Percentiles rank a stretch among this genome's conserved stretches.
Conservation (phyloP, 2,113 vertebrate genomes). For the Thinocorus orbignyianus region DNA sequence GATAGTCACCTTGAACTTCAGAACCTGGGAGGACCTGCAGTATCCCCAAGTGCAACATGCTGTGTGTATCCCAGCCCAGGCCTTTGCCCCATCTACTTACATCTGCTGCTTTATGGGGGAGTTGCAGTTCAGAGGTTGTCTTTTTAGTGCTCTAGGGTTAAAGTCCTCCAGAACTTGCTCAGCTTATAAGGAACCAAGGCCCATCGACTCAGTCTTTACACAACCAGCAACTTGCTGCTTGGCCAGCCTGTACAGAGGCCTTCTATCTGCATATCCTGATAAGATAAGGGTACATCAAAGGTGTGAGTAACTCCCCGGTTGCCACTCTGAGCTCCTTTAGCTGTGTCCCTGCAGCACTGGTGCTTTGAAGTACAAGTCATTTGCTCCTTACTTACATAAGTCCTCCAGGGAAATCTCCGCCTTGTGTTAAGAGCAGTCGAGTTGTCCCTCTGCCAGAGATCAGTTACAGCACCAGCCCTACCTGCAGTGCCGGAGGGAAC, state of each 20-base stretch:
- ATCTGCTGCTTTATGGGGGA: neutral
- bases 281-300: constrained; percentile 47
- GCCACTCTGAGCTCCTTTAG: neutral
- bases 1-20: neutral
- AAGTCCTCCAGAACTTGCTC: neutral
- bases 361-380: constrained; percentile 17
- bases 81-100: neutral
- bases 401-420: neutral
- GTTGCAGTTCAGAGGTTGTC: neutral
- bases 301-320: neutral
- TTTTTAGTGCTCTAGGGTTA: neutral
- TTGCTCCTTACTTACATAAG: neutral
- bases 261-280: neutral
- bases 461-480: neutral
- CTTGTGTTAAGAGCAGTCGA: neutral
- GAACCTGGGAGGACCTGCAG: neutral
- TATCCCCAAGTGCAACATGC: neutral
- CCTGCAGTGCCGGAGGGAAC: neutral
- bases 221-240: neutral
- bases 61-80: neutral
- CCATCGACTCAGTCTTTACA: neutral
- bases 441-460: neutral
- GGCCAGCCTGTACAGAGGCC: neutral
- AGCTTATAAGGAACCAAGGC: neutral
- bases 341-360: neutral